Conservation (phyloP, 2,797 vertebrate genomes). For the Hylomyscus alleni region DNA sequence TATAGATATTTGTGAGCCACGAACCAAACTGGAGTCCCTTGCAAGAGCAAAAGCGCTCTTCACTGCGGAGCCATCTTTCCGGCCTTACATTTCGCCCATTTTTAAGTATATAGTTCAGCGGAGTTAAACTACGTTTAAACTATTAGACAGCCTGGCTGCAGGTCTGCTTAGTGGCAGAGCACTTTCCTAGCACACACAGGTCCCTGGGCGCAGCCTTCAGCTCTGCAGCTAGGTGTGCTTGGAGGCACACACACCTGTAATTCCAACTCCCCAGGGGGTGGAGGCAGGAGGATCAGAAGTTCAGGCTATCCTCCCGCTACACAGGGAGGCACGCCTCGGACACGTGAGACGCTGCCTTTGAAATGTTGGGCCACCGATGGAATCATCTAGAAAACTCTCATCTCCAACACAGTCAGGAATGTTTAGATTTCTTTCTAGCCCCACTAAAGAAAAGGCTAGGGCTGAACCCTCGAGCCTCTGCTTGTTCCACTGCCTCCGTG, state of each 20-base stretch:
- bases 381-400: not conserved
- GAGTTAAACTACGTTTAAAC: not conserved
- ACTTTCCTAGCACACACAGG: not conserved
- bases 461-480: constrained; percentile 27
- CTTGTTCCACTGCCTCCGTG: not conserved
- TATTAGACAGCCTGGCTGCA: not conserved
- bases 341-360: not conserved
- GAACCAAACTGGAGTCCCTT: not conserved
- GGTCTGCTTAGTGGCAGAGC: not conserved
- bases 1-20: too few relatives aligned
- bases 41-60: not conserved
- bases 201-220: not conserved
- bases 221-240: not conserved
- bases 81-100: not conserved
- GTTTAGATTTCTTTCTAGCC: not conserved
- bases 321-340: not conserved
- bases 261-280: not conserved
- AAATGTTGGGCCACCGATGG: not conserved
- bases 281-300: not conserved
- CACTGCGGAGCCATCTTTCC: not conserved
- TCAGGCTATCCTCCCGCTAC: too few relatives aligned
- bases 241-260: not conserved
- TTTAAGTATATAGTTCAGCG: not conserved
- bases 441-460: not conserved
- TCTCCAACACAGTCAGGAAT: not conserved